Base-by-base conservation (phyloP, 2,888 invertebrate species). In the Plemyria rubiginata region DNA sequence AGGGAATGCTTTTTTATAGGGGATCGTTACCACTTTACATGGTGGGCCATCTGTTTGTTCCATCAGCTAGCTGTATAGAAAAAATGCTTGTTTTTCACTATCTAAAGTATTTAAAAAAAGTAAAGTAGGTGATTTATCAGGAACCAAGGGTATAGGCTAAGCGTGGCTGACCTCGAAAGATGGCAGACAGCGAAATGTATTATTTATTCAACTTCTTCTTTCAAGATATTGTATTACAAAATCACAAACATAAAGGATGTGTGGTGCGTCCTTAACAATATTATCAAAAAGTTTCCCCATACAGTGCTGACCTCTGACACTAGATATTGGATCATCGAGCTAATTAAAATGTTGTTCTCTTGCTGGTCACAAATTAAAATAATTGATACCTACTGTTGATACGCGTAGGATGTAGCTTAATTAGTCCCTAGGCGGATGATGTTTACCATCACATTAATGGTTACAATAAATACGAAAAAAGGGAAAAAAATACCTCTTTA, bases 301-400 rank as follows among this genome's bases (percentile, higher is more conserved):
- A 70, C 46, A 48, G 60, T 36, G 64, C 65, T 82, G 85, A 88
- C 90, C 91, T 86, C 82, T 90, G 88, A 89, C 91, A 86, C 76
- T 49, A 87, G 88, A 88, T 88, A 88, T n/a, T 76, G 76, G 78
- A 77, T 80, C 80, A 77, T 78, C 77, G 74, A 73, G 80, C 76
- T 87, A 85, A 88, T 90, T 87, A 87, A 83, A 74, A 65, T 71
- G 59, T 61, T 62, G 49, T 65, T 65, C 60, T 66, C 63, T 66
- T 74, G 73, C 50, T 62, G 40, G 52, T 38, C 55, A 64, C 60
- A 66, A 61, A 60, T 50, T 56, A 60, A 53, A 64, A 60, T 65
- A 65, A 65, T 70, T 70, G 60, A 67, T 70, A 55, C 55, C 55
- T 55, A 70, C 65, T 60, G 55, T 60, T 57, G 57, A 63, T 66